Evolutionary conservation across 2,797 vertebrate genomes (phyloP).

Genomic region (Halcyon leucocephala): DNA sequence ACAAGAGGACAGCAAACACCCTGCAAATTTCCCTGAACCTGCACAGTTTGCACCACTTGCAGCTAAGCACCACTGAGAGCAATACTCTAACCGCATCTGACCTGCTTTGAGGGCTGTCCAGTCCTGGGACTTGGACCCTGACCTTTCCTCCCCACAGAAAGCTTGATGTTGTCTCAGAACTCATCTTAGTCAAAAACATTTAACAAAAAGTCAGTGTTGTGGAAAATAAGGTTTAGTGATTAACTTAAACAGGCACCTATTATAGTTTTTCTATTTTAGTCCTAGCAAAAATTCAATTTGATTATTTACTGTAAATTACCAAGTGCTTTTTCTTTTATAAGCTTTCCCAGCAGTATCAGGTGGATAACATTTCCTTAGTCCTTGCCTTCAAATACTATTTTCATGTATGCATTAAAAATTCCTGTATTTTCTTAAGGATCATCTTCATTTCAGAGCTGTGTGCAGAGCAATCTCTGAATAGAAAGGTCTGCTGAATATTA

Average conservation of each 20-base stretch:
- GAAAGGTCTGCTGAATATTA: not conserved
- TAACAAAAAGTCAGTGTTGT: not conserved
- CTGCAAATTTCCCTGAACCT: not conserved
- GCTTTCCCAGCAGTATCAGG: not conserved
- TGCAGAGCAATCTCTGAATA: not conserved
- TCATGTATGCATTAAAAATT: not conserved
- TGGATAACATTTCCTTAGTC: not conserved
- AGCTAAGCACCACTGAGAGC: not conserved
- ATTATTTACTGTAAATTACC: not conserved
- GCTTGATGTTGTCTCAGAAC: accelerated
- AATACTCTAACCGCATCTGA: not conserved
- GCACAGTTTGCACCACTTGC: not conserved
- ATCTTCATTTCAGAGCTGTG: not conserved
- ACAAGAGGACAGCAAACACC: not conserved
- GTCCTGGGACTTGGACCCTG: not conserved
- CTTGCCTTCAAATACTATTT: not conserved
- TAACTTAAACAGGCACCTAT: not conserved
- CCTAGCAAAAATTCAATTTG: not conserved
- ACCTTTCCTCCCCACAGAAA: not conserved
- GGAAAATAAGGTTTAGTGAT: not conserved
- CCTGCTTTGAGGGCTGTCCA: accelerated
- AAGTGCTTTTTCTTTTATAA: not conserved
- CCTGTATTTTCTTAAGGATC: not conserved
- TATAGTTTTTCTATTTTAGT: not conserved
- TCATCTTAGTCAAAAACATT: not conserved